Conservation (phyloP, 1,140 invertebrate species). For the Hyphantria cunea region DNA sequence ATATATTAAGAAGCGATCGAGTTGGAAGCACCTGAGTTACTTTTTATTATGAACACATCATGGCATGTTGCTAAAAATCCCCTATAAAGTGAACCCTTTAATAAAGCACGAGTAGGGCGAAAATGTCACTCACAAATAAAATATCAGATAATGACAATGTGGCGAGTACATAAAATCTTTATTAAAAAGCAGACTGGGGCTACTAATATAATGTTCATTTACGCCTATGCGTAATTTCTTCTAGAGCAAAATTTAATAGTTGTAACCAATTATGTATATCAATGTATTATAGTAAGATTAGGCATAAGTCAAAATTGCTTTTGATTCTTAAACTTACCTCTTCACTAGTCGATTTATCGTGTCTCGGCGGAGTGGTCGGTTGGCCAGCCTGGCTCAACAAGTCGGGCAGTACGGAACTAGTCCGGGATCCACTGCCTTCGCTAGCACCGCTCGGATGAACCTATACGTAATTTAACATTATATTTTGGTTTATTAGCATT, state of each 20-base stretch:
- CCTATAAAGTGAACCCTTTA: slow-evolving; percentile 14
- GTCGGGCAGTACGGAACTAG: slow-evolving; percentile 96
- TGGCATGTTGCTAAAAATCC: slow-evolving; percentile 24
- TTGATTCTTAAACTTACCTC: slow-evolving; percentile 87
- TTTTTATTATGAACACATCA: slow-evolving; percentile 29
- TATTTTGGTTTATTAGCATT: neutral
- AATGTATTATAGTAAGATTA: no score
- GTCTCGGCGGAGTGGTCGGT: slow-evolving; percentile 91
- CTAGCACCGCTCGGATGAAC: slow-evolving; percentile 84
- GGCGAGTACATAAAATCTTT: slow-evolving; percentile 4
- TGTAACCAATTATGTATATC: neutral
- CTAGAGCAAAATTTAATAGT: neutral
- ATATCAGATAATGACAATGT: slow-evolving; percentile 9
- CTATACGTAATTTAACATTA: slow-evolving; percentile 38
- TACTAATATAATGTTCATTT: neutral
- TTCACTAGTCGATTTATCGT: slow-evolving; percentile 96
- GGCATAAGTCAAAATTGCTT: no score
- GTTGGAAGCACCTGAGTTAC: slow-evolving; percentile 37
- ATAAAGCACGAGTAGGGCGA: slow-evolving; percentile 30
- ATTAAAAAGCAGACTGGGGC: slow-evolving; percentile 15
- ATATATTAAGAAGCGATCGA: slow-evolving; percentile 18
- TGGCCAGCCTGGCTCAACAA: slow-evolving; percentile 93
- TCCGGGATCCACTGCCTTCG: slow-evolving; percentile 87
- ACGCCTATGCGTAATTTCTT: neutral
- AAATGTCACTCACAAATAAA: slow-evolving; percentile 17